phyloP scores from a whole-genome alignment of 2,797 vertebrate species.

The Dallia pectoralis region DNA sequence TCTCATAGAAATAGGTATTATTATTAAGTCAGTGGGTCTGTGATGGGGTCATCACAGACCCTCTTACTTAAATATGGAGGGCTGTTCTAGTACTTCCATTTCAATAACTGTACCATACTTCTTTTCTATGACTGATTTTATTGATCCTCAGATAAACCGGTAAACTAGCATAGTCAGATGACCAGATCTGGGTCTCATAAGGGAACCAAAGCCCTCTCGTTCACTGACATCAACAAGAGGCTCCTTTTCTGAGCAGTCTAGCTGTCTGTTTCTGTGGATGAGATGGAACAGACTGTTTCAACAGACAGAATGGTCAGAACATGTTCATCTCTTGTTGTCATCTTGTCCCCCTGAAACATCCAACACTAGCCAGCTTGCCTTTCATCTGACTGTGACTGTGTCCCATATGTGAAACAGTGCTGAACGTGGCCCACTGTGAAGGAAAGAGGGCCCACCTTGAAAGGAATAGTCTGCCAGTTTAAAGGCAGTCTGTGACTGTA shows the following conservation, averaged over 20 bases:
- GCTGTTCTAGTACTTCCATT: background rate
- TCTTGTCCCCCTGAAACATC: background rate
- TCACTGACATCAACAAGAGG: slow-evolving; percentile 11
- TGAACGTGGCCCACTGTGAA: background rate
- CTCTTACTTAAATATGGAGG: background rate
- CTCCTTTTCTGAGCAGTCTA: slow-evolving; percentile 3
- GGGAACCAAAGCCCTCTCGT: background rate
- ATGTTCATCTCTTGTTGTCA: background rate
- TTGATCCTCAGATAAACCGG: background rate
- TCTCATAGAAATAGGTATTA: background rate
- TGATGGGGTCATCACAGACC: background rate
- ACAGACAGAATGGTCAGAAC: background rate
- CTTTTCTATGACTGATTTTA: background rate
- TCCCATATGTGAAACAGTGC: background rate
- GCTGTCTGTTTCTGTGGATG: background rate
- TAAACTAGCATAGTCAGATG: too few species aligned
- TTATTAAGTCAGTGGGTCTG: background rate
- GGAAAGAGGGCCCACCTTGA: background rate
- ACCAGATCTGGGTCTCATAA: background rate
- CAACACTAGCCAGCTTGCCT: background rate
- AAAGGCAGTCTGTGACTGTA: background rate
- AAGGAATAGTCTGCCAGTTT: background rate
- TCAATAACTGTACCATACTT: background rate
- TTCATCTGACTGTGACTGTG: background rate
- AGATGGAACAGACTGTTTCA: background rate